phyloP scores from a whole-genome alignment of 1,140 invertebrate species.

The Bombus cullumanus region DNA sequence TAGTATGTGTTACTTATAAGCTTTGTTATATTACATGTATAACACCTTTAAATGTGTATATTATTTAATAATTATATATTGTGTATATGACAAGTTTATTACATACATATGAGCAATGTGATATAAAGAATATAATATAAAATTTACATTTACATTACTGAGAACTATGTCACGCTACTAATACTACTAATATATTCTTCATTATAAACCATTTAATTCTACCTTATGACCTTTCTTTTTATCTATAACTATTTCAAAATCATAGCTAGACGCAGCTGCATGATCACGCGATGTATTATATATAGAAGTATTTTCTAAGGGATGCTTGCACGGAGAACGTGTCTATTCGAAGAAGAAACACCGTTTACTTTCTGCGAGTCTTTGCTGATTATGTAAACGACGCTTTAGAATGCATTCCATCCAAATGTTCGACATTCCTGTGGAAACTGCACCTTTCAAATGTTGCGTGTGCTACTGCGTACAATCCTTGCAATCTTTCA shows the following conservation, averaged over 20 bases:
- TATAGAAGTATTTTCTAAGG: background rate
- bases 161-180: too few relatives aligned
- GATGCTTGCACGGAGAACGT: constrained; percentile 12
- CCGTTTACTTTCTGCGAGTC: background rate
- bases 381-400: constrained; percentile 39
- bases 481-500: background rate
- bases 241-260: background rate
- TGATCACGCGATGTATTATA: background rate
- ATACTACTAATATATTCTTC: background rate
- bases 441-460: background rate
- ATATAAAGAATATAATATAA: too few relatives aligned
- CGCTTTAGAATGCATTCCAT: constrained; percentile 35
- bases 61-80: too few relatives aligned
- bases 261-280: background rate
- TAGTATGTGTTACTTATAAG: too few relatives aligned
- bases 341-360: constrained; percentile 12
- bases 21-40: too few relatives aligned
- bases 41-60: too few relatives aligned
- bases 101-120: too few relatives aligned
- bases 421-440: constrained; percentile 28
- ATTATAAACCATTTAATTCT: background rate
- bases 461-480: background rate
- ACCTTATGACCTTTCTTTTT: background rate
- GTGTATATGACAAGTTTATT: too few relatives aligned
- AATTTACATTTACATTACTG: too few relatives aligned